Evolutionary conservation across 2,888 invertebrate genomes (phyloP).

Genomic region (Amphimallon solstitiale): DNA sequence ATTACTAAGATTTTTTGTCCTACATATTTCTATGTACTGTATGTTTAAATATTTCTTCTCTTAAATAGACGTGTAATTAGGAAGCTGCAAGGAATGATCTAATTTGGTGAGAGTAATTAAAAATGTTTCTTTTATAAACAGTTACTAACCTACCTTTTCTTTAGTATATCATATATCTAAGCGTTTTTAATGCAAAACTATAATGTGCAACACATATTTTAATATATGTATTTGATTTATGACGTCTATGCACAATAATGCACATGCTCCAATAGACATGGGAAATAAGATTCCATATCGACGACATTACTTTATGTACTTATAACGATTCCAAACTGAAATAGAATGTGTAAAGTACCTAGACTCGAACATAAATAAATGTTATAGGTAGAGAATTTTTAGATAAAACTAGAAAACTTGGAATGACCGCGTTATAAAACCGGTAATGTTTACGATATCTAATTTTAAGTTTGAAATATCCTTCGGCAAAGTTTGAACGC

Average conservation of each 20-base stretch:
- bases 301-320: constrained; percentile 25
- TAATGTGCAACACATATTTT: too few relatives aligned
- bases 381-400: constrained; percentile 23
- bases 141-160: too few relatives aligned
- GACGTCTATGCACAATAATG: neutral
- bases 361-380: constrained; percentile 33
- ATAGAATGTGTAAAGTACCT: constrained; percentile 19
- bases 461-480: constrained; percentile 45
- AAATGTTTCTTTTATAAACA: too few relatives aligned
- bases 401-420: constrained; percentile 42
- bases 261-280: constrained; percentile 12
- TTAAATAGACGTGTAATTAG: too few relatives aligned
- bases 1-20: too few relatives aligned
- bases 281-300: constrained; percentile 17
- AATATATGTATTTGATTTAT: constrained; percentile 18
- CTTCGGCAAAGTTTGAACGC: constrained; percentile 36
- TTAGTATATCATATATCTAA: too few relatives aligned
- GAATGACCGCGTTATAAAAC: constrained; percentile 37
- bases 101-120: too few relatives aligned
- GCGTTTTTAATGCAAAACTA: too few relatives aligned
- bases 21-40: too few relatives aligned
- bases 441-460: constrained; percentile 44
- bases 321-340: constrained; percentile 18
- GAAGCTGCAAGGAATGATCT: too few relatives aligned
- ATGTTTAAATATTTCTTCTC: too few relatives aligned